Evolutionary conservation across 2,888 invertebrate species (phyloP), one percentile per base, ranked within the genome.

Genomic region (Plemyria rubiginata): DNA sequence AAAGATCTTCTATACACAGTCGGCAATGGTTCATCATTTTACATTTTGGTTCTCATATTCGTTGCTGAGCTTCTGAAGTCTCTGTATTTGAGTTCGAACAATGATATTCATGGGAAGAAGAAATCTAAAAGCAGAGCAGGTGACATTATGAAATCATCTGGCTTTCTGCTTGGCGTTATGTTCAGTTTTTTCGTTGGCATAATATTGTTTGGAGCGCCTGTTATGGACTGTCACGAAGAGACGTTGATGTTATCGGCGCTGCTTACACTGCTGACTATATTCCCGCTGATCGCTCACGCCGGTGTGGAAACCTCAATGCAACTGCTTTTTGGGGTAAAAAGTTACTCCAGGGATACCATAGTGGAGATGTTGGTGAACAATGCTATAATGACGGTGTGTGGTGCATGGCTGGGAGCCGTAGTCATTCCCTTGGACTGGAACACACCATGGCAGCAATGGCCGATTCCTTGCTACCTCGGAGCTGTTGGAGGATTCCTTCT

Each of bases 391-490:
- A 94, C 95, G 0, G 80, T 97, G 11, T 83, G 96, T 38, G 98
- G 98, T 3, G 95, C 97, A 5, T 98, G 98, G 97, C 77, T 96
- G 1, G 97, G 98, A 6, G 97, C 97, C 3, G 94, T 96, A 60
- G 96, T 96, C 0, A 96, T 98, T 70, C 98, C 98, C 0, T 88
- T 98, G 38, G 98, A 98, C 82, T 98, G 98, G 98, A 96, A 98
- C 84, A 94, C 95, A 52, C 96, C 96, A 0, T 98, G 98, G 97
- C 98, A 98, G 91, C 94, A 88, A 62, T 96, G 96, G 96, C 96
- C 96, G 0, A 94, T 96, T 71, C 95, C 96, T 0, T 96, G 96
- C 75, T 94, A 94, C 65, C 86, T 94, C 0, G 96, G 96, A n/a
- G 95, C 95, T 1, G 79, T 96, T 0, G 80, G 94, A 53, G 96